phyloP scores from a whole-genome alignment of 2,113 vertebrate species.

The Todiramphus chloris region DNA sequence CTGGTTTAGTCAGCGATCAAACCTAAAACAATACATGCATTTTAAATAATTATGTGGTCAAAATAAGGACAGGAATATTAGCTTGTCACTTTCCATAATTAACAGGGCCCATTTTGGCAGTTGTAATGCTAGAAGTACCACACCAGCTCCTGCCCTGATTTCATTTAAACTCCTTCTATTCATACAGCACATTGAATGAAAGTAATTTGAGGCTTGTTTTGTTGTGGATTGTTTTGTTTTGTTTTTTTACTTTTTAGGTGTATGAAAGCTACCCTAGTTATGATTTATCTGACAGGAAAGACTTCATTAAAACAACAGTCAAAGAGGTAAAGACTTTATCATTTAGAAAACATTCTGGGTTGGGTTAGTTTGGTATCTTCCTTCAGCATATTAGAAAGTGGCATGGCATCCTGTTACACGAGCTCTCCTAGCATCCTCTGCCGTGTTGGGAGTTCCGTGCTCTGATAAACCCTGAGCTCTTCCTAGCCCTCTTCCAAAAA shows the following conservation, averaged over 20 bases:
- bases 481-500: neutral
- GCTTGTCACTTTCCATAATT: neutral
- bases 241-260: slow-evolving; percentile 76
- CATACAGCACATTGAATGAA: neutral
- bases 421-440: neutral
- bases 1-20: neutral
- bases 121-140: neutral
- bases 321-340: slow-evolving; percentile 83
- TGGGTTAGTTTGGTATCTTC: neutral
- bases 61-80: neutral
- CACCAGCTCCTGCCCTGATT: neutral
- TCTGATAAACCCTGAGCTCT: neutral
- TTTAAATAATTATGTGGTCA: neutral
- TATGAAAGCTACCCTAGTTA: slow-evolving; percentile 90
- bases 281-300: slow-evolving; percentile 89
- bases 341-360: neutral
- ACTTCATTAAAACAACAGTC: slow-evolving; percentile 92
- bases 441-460: neutral
- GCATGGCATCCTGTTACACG: neutral
- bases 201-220: neutral
- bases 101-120: neutral
- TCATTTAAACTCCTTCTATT: neutral
- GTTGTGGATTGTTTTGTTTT: neutral
- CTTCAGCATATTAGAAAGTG: neutral
- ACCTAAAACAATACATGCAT: neutral